Evolutionary conservation across 2,113 vertebrate genomes (phyloP).

Genomic region (Pelodiscus sinensis): DNA sequence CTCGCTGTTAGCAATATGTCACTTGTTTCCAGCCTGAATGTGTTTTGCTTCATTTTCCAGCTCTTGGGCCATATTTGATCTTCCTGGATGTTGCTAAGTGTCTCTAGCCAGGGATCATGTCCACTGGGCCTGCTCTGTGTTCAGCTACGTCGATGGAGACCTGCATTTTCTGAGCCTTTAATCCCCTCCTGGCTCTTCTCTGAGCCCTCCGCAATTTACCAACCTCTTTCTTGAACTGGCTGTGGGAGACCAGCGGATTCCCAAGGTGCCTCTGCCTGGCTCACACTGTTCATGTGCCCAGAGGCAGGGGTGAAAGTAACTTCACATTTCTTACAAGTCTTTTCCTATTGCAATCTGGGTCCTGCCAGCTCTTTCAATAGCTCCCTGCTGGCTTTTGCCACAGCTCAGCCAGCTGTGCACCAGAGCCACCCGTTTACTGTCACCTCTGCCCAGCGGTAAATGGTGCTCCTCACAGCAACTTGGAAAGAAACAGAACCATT

Average conservation of each 20-base stretch:
- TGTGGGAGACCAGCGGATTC: neutral
- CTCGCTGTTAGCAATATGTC: neutral
- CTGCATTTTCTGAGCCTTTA: neutral
- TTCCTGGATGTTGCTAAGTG: neutral
- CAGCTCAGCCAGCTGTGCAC: too few species aligned
- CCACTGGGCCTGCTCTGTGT: neutral
- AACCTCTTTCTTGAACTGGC: neutral
- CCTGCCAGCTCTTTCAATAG: too few species aligned
- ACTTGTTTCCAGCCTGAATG: neutral
- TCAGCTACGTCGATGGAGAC: neutral
- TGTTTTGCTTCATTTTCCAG: neutral
- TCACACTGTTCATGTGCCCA: too few species aligned
- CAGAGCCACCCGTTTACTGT: too few species aligned
- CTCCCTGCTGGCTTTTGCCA: too few species aligned
- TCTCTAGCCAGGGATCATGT: neutral
- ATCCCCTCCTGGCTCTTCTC: neutral
- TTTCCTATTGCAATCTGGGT: too few species aligned
- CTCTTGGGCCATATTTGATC: neutral
- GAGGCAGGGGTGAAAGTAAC: too few species aligned
- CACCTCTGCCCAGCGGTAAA: neutral
- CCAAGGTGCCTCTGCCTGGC: too few species aligned
- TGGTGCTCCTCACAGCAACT: neutral
- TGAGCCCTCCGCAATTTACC: neutral
- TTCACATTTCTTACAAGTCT: too few species aligned
- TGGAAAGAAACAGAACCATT: neutral